Percentiles rank a stretch among this genome's conserved stretches.
Conservation (phyloP, 2,797 vertebrate genomes). For the Thaleichthys pacificus region DNA sequence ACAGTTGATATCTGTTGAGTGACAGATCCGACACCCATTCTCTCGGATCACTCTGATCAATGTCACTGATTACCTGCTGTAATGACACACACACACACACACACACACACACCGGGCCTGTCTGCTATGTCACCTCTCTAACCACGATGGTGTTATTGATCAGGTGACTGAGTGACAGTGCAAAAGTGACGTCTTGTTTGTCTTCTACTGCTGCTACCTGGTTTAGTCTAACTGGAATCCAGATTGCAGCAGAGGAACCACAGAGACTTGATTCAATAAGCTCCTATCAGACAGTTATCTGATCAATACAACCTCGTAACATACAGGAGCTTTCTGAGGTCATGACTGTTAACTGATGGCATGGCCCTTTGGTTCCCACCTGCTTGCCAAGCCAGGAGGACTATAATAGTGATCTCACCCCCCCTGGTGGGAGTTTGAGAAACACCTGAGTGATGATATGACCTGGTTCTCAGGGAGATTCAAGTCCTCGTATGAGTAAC, state of each 20-base stretch:
- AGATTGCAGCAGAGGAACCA: not conserved
- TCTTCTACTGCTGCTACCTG: not conserved
- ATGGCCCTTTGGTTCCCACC: too few species aligned
- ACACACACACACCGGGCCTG: not conserved
- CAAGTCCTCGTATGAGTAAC: conserved; percentile 53
- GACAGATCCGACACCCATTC: conserved; percentile 4
- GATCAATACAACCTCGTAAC: not conserved
- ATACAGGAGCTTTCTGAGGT: not conserved
- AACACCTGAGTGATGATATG: not conserved
- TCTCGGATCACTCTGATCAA: conserved; percentile 23
- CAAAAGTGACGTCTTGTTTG: too few species aligned
- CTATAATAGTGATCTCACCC: too few species aligned
- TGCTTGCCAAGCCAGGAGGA: too few species aligned
- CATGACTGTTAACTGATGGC: too few species aligned
- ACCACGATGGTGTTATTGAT: too few species aligned
- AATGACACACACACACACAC: conserved; percentile 12
- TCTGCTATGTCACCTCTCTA: too few species aligned
- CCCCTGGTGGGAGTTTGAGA: too few species aligned
- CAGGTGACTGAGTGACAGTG: too few species aligned
- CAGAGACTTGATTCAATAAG: not conserved
- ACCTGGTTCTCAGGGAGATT: not conserved
- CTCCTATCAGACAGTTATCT: not conserved
- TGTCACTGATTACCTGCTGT: conserved; percentile 15
- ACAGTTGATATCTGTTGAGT: conserved; percentile 6
- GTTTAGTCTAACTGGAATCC: not conserved